Evolutionary conservation across 2,797 vertebrate genomes (phyloP).

Genomic region (Pseudochirops corinnae): DNA sequence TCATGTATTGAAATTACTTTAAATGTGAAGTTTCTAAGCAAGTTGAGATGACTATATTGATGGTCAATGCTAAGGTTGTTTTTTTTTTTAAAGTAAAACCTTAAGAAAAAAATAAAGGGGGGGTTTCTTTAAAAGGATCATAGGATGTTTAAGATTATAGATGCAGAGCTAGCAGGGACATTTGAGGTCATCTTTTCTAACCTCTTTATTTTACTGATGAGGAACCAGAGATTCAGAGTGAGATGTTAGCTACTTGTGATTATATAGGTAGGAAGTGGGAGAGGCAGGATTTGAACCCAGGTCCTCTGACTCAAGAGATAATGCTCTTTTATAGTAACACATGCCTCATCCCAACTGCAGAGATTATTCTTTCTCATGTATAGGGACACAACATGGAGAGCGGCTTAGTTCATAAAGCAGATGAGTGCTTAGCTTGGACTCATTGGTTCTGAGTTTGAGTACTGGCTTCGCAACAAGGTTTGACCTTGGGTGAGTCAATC

Average conservation of each 20-base stretch:
- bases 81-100: background rate
- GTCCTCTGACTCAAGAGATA: background rate
- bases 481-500: background rate
- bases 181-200: background rate
- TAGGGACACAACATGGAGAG: background rate
- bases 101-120: background rate
- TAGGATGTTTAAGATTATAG: background rate
- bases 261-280: background rate
- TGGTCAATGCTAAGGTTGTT: background rate
- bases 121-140: background rate
- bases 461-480: background rate
- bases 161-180: background rate
- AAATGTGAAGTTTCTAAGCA: background rate
- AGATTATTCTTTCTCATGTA: background rate
- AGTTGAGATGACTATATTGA: background rate
- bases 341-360: background rate
- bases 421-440: background rate
- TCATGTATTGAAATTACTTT: background rate
- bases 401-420: background rate
- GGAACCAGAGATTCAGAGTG: background rate
- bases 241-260: background rate
- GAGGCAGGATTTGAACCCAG: background rate
- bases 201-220: background rate
- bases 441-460: background rate
- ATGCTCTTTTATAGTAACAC: background rate